Conservation (phyloP, 2,888 invertebrate genomes). For the Phrixothrix hirtus region DNA sequence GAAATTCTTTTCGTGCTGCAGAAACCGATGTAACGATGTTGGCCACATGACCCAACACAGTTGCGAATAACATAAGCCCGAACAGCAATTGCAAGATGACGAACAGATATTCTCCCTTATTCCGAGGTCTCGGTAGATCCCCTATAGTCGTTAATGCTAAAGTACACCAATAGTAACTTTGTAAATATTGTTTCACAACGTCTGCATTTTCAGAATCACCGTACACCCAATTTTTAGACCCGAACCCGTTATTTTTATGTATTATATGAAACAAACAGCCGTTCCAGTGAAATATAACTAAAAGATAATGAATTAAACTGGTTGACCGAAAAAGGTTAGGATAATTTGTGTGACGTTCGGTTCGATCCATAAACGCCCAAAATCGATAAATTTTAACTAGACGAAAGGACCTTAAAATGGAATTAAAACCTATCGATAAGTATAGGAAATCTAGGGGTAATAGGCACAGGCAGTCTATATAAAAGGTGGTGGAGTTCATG, state of each 20-base stretch:
- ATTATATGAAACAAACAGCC: conserved; percentile 98
- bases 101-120: conserved; percentile 93
- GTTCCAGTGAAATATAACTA: conserved; percentile 99
- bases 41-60: conserved; percentile 95
- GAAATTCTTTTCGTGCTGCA: conserved; percentile 96
- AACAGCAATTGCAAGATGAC: conserved; percentile 93
- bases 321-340: conserved; percentile 93
- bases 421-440: conserved; percentile 95
- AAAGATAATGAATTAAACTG: conserved; percentile 91
- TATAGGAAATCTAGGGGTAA: conserved; percentile 97
- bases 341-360: conserved; percentile 98
- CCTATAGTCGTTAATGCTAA: conserved; percentile 95
- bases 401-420: conserved; percentile 92
- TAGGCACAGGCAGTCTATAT: conserved; percentile 97
- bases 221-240: conserved; percentile 89
- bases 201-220: conserved; percentile 84
- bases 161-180: conserved; percentile 98
- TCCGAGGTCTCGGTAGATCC: conserved; percentile 86
- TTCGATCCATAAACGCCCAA: conserved; percentile 98
- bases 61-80: conserved; percentile 92
- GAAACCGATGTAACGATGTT: conserved; percentile 98
- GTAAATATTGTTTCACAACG: conserved; percentile 92
- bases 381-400: conserved; percentile 97
- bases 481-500: conserved; percentile 94
- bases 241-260: conserved; percentile 93